Evolutionary conservation across 2,888 invertebrate genomes (phyloP).

Genomic region (Eilema griseolum): DNA sequence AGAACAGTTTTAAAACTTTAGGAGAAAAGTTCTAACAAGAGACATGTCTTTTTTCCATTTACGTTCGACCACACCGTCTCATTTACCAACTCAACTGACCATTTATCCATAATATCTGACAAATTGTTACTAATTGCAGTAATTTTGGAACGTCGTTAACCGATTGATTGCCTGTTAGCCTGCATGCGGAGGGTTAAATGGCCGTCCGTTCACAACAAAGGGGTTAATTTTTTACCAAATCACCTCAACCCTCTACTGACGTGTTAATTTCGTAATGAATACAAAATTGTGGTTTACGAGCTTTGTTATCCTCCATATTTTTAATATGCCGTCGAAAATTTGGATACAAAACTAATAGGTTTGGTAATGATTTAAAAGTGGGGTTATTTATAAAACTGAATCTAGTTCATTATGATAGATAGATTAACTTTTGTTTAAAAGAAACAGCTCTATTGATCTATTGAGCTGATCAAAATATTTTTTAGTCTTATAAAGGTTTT

Average conservation of each 20-base stretch:
- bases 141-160: constrained; percentile 59
- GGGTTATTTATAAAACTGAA: not conserved
- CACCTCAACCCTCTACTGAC: constrained; percentile 70
- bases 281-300: constrained; percentile 52
- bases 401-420: not conserved
- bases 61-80: constrained; percentile 15
- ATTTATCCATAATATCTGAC: constrained; percentile 41
- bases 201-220: constrained; percentile 65
- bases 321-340: constrained; percentile 39
- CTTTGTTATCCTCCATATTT: constrained; percentile 45
- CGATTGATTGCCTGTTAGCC: constrained; percentile 76
- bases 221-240: constrained; percentile 72
- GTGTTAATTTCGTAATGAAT: constrained; percentile 80
- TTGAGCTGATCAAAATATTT: not conserved
- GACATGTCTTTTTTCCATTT: not conserved
- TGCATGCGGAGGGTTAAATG: constrained; percentile 57
- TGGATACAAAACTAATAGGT: constrained; percentile 7
- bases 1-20: not conserved
- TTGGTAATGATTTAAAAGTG: not conserved
- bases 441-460: not conserved
- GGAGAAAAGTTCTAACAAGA: not conserved
- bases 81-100: constrained; percentile 33
- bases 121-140: constrained; percentile 66
- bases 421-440: not conserved
- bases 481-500: not conserved